These are phyloP conservation scores for Acrocera orbiculus DNA, from an alignment of 2,888 invertebrate genomes.

Conservation along the genomic window DNA sequence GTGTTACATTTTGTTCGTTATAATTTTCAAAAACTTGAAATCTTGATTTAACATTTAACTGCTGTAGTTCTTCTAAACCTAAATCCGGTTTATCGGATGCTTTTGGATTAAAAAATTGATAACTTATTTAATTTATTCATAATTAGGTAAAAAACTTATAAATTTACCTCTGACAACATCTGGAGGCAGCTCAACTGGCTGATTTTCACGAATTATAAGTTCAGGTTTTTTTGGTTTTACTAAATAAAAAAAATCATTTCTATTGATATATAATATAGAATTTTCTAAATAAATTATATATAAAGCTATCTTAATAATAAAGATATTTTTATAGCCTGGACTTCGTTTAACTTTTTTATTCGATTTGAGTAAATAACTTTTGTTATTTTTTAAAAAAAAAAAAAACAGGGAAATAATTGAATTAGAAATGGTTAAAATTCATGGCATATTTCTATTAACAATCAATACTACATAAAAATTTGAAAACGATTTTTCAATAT, in stretches of 20 bases:
- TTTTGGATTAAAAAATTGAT: conserved; percentile 26
- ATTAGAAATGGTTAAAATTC: too few species aligned
- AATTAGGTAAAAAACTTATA: conserved; percentile 1
- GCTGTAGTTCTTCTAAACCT: conserved; percentile 64
- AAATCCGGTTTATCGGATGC: conserved; percentile 75
- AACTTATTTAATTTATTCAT: not conserved
- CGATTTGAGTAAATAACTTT: too few species aligned
- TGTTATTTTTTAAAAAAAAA: too few species aligned
- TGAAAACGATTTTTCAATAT: too few species aligned
- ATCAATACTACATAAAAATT: too few species aligned
- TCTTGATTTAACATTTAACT: conserved; percentile 65
- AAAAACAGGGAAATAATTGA: too few species aligned
- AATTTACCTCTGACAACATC: conserved; percentile 60
- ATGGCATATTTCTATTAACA: too few species aligned
- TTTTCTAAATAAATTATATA: too few species aligned
- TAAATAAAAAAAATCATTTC: conserved; percentile 14
- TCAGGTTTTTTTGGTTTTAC: conserved; percentile 60
- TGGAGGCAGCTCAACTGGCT: conserved; percentile 74
- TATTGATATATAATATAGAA: too few species aligned
- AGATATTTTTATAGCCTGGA: too few species aligned
- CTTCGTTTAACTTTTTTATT: too few species aligned
- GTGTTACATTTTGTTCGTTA: conserved; percentile 26
- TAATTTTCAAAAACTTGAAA: conserved; percentile 63
- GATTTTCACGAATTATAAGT: conserved; percentile 81
- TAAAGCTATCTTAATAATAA: too few species aligned